Percentiles rank a stretch among this genome's conserved stretches.
Conservation (phyloP, 2,113 vertebrate genomes). For the Bos taurus region ARS-UCD2.0 NC_037337.1:33944501-33945000, state of each 20-base stretch:
- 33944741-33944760: neutral
- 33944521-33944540: neutral
- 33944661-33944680: neutral
- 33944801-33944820: neutral
- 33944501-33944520: neutral
- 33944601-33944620: neutral
- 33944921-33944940: neutral
- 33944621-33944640: neutral
- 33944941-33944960: neutral
- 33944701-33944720: neutral
- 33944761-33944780: neutral
- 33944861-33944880: neutral
- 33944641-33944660: neutral
- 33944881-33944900: neutral
- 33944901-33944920: neutral
- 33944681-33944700: neutral
- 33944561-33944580: neutral
- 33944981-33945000: neutral
- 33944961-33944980: neutral
- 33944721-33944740: neutral
- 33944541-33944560: neutral
- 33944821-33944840: neutral
- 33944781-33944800: neutral
- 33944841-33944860: neutral
- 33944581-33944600: neutral